A percentile compares a stretch with the other conserved stretches of the same genome.
These are phyloP conservation scores for Onthophagus taurus DNA, from an alignment of 1,140 invertebrate genomes.

Conservation along the genomic window DNA sequence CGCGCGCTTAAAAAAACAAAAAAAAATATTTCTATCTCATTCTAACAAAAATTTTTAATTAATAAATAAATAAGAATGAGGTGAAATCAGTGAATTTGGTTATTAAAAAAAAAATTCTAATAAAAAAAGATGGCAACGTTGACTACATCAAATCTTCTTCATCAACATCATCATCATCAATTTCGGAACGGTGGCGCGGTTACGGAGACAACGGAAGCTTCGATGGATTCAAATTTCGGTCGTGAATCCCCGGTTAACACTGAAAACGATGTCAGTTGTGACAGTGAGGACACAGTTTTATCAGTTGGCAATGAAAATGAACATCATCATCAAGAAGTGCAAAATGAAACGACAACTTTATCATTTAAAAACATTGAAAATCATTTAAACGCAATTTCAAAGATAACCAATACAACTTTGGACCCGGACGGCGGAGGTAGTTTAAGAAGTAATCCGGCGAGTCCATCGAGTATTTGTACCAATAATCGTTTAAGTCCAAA, in stretches of 20 bases:
- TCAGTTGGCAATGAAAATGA: conserved; percentile 56
- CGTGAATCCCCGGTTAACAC: conserved; percentile 22
- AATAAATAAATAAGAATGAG: conserved; percentile 1
- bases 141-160: conserved; percentile 27
- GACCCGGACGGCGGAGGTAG: conserved; percentile 18
- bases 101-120: neutral
- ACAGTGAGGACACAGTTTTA: conserved; percentile 55
- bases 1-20: neutral
- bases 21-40: neutral
- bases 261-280: conserved; percentile 44
- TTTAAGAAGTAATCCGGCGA: conserved; percentile 15
- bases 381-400: conserved; percentile 48
- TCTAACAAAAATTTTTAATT: conserved; percentile 1
- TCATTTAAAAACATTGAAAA: conserved; percentile 51
- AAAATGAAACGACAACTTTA: conserved; percentile 26
- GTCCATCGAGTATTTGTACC: conserved; percentile 25
- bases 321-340: too few relatives aligned
- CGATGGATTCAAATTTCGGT: conserved; percentile 32
- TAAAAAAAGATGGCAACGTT: conserved; percentile 30
- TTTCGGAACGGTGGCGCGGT: too few relatives aligned
- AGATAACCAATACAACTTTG: conserved; percentile 40
- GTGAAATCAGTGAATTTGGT: neutral
- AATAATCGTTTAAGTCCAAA: conserved; percentile 26
- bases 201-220: conserved; percentile 28
- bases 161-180: conserved; percentile 24